Percentiles rank a stretch among this genome's conserved stretches.
Evolutionary conservation across 2,797 vertebrate genomes (phyloP).

Genomic region (Cetoscarus ocellatus): DNA sequence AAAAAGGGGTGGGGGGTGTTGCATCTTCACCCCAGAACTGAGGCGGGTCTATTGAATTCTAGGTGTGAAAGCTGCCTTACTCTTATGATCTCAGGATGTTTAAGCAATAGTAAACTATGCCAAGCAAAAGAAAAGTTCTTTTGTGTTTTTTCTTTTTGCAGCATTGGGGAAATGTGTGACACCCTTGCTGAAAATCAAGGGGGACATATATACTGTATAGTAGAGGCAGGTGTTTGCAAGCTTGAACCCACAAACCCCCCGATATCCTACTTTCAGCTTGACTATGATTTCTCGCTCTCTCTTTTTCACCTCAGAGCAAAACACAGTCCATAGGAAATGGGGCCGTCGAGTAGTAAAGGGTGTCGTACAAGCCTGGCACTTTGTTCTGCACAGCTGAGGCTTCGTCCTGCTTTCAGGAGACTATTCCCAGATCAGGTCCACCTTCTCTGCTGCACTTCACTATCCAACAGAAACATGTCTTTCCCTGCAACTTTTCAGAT

Average conservation of each 20-base stretch:
- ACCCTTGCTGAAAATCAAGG: not conserved
- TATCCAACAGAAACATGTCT: conserved; percentile 50
- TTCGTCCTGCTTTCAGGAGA: conserved; percentile 61
- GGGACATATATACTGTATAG: conserved; percentile 26
- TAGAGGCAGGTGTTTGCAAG: conserved; percentile 45
- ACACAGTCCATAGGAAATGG: conserved; percentile 58
- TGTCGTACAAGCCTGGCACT: conserved; percentile 65
- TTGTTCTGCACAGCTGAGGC: conserved; percentile 74
- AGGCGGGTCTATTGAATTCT: too few relatives aligned
- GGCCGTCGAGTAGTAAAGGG: conserved; percentile 53
- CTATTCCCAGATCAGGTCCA: conserved; percentile 63
- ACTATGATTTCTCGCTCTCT: conserved; percentile 1
- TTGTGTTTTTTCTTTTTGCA: conserved; percentile 15
- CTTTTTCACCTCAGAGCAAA: conserved; percentile 42
- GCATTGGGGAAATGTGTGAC: conserved; percentile 10
- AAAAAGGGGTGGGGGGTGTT: too few relatives aligned
- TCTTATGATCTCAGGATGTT: not conserved
- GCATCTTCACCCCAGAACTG: too few relatives aligned
- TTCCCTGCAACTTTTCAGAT: not conserved
- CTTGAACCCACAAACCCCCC: conserved; percentile 46
- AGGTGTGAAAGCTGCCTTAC: too few relatives aligned
- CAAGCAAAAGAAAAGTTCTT: conserved; percentile 8
- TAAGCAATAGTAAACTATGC: conserved; percentile 16
- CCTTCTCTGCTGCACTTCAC: conserved; percentile 20
- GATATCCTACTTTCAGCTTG: conserved; percentile 15